Evolutionary conservation across 2,888 invertebrate species (phyloP).

Genomic region (Julus scandinavius): DNA sequence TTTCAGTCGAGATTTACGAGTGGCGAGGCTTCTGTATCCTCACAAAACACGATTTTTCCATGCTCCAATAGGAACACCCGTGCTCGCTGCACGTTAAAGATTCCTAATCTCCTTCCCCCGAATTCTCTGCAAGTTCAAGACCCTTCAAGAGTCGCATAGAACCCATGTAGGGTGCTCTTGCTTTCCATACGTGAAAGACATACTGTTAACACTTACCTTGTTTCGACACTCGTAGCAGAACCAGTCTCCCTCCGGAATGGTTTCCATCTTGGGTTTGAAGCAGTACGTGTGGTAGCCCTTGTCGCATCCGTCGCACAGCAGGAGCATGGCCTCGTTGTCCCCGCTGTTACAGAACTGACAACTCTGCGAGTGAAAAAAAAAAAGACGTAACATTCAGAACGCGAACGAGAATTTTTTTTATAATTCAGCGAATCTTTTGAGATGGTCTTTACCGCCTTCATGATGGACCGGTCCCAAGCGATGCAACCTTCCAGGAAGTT

Average conservation of each 20-base stretch:
- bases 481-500: conserved; percentile 91
- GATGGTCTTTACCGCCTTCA: conserved; percentile 92
- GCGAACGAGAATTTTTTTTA: neutral
- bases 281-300: conserved; percentile 99
- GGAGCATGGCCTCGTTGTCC: conserved; percentile 93
- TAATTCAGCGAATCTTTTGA: neutral
- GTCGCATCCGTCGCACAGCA: conserved; percentile 97
- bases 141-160: no score
- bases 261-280: conserved; percentile 95
- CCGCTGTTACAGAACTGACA: conserved; percentile 98
- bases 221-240: conserved; percentile 89
- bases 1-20: neutral
- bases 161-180: no score
- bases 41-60: no score
- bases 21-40: no score
- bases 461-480: conserved; percentile 99
- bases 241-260: conserved; percentile 98
- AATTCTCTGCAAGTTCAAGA: no score
- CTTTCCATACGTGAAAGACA: no score
- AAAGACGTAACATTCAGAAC: neutral
- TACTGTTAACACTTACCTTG: conserved; percentile 59
- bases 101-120: no score
- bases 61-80: no score
- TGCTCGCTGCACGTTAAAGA: no score
- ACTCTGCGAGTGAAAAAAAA: conserved; percentile 74